phyloP scores from a whole-genome alignment of 2,888 invertebrate species.

The Atethmia centrago region DNA sequence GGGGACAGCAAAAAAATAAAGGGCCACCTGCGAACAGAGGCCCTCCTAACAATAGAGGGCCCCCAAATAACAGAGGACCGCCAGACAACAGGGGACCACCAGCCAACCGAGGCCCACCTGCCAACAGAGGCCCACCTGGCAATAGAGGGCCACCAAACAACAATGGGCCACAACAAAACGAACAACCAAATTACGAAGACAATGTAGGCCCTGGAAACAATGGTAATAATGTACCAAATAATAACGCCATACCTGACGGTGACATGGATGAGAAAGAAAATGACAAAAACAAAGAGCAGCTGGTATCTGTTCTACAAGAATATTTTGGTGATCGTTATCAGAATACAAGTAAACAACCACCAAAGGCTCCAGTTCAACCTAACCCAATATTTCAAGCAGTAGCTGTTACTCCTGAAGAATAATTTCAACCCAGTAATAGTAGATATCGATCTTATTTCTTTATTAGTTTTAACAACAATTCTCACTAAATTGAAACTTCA shows the following conservation, averaged over 20 bases:
- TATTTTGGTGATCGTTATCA: constrained; percentile 22
- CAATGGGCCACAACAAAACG: constrained; percentile 13
- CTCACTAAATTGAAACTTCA: not conserved
- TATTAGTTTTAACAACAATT: not conserved
- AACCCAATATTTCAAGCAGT: constrained; percentile 71
- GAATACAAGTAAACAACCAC: constrained; percentile 12
- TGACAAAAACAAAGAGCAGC: constrained; percentile 21
- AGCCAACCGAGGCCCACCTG: constrained; percentile 46
- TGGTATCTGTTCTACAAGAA: constrained; percentile 30
- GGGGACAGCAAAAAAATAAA: constrained; percentile 38
- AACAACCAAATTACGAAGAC: constrained; percentile 30
- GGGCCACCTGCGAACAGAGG: constrained; percentile 40
- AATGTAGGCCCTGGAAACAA: constrained; percentile 35
- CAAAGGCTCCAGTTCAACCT: constrained; percentile 23
- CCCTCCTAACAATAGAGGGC: constrained; percentile 28
- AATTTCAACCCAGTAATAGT: not conserved
- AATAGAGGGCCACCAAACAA: constrained; percentile 50
- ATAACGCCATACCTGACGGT: constrained; percentile 2
- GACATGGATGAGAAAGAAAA: not conserved
- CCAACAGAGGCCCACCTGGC: constrained; percentile 51
- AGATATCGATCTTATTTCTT: no score
- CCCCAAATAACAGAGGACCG: constrained; percentile 39
- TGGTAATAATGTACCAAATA: constrained; percentile 32
- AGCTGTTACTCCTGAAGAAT: constrained; percentile 73
- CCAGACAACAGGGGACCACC: constrained; percentile 45